These are phyloP conservation scores for Vesta saturnalis DNA, from an alignment of 2,888 invertebrate species.

Conservation along the genomic window DNA sequence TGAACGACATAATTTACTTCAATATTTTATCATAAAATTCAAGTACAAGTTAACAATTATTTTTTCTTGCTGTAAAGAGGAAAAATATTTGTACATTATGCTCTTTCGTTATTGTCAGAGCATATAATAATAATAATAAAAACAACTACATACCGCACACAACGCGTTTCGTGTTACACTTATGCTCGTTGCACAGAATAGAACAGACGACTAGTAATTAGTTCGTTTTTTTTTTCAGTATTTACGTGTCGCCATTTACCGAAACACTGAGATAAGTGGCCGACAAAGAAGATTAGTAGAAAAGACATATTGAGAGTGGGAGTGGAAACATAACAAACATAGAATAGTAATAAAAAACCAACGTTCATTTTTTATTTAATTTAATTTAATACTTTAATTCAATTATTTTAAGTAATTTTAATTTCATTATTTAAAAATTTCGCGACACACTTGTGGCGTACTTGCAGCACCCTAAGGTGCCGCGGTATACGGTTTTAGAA, in stretches of 20 bases:
- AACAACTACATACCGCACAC: not conserved
- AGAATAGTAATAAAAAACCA: no score
- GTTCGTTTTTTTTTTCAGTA: not conserved
- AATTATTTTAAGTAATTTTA: no score
- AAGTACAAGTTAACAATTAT: not conserved
- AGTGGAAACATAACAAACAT: no score
- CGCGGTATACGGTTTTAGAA: no score
- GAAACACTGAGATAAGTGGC: not conserved
- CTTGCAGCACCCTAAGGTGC: no score
- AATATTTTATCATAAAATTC: slow-evolving; percentile 7
- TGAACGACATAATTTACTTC: slow-evolving; percentile 2
- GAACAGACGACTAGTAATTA: not conserved
- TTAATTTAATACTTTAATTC: no score
- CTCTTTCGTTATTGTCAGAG: no score
- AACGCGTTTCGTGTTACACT: no score
- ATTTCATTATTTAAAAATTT: no score
- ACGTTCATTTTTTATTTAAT: no score
- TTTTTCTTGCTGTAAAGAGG: slow-evolving; percentile 3
- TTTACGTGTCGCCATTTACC: not conserved
- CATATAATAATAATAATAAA: not conserved
- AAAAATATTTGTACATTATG: not conserved
- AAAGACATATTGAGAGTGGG: not conserved
- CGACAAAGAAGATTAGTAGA: not conserved
- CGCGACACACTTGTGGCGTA: no score
- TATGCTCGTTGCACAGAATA: not conserved